These are phyloP conservation scores for Nothoprocta perdicaria DNA, from an alignment of 2,113 vertebrate species.

Conservation along the genomic window DNA sequence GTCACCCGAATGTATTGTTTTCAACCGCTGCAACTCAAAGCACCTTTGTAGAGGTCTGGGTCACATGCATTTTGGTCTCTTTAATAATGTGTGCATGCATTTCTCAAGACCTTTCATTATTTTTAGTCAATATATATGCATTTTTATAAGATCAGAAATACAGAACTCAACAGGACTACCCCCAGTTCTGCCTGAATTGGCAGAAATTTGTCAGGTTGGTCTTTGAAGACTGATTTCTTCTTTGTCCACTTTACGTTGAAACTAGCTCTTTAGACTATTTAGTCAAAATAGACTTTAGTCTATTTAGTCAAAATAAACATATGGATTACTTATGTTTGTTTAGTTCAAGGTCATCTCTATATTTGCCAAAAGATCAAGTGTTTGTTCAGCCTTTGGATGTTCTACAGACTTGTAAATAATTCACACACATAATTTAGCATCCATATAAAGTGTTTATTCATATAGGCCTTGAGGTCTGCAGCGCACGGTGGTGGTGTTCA, in stretches of 20 bases:
- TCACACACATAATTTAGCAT: too few species aligned
- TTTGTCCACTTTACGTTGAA: accelerated
- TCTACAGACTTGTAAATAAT: constrained; percentile 11
- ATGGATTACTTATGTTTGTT: neutral
- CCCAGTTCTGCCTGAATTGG: neutral
- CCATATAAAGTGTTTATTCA: neutral
- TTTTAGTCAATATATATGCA: accelerated
- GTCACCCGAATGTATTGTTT: neutral
- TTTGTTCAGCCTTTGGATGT: neutral
- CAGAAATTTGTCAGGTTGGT: neutral
- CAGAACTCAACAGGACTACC: accelerated
- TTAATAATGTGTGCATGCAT: accelerated
- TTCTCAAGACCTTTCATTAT: accelerated
- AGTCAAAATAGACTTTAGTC: neutral
- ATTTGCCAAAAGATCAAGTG: neutral
- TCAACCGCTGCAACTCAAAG: neutral
- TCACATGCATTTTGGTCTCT: accelerated
- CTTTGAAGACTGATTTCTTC: neutral
- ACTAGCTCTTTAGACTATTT: neutral
- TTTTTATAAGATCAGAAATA: neutral
- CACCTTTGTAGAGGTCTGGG: neutral
- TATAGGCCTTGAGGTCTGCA: neutral
- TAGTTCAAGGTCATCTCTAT: neutral
- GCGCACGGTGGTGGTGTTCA: neutral
- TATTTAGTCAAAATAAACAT: neutral